Base-by-base conservation (phyloP, 2,113 vertebrate species). In the Psilopsiagon aymara region DNA sequence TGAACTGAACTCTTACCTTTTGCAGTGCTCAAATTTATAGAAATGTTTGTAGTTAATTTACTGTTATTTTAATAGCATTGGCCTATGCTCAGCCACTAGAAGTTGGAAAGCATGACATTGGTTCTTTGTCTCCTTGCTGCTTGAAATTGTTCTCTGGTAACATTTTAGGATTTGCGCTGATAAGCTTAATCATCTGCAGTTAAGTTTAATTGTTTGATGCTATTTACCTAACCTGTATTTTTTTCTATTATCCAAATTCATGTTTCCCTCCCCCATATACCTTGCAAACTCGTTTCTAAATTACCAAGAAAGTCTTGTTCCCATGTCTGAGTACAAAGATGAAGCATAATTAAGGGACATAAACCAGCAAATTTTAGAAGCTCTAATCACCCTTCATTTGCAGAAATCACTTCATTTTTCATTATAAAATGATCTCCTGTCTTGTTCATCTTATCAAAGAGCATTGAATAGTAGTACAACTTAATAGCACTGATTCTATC, bases 191-290 rank as follows among this genome's bases (percentile, higher is more conserved):
- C 37, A 81, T 46, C 49, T 79, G 53, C 55, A 96, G 51, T 88
- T 64, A 76, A 33, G 44, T 90, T 79, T 90, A 41, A 35, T 67
- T 88, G 91, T 85, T 46, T 69, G 17, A 53, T 29, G 25, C 77
- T 79, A 87, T 66, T 90, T 93, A 35, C 35, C 18, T 70, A 86
- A 71, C 35, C 9, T 91, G 20, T 49, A 31, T 35, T 74, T 95
- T 76, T 82, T 84, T 28, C 18, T 82, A n/a, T 53, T 49, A n/a
- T 37, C 13, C 15, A 53, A 18, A 41, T 73, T 39, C 46, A 66
- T 43, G 53, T 1, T n/a, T 17, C 1, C 29, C 11, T 27, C 2
- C 2, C 2, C 17, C 6, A 6, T 47, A 88, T 57, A 70, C 35
- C 64, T 92, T 75, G 31, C 62, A 86, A 71, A 70, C 70, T 35